phyloP scores from a whole-genome alignment of 2,888 invertebrate species.

The Lasioglossum figueresi region DNA sequence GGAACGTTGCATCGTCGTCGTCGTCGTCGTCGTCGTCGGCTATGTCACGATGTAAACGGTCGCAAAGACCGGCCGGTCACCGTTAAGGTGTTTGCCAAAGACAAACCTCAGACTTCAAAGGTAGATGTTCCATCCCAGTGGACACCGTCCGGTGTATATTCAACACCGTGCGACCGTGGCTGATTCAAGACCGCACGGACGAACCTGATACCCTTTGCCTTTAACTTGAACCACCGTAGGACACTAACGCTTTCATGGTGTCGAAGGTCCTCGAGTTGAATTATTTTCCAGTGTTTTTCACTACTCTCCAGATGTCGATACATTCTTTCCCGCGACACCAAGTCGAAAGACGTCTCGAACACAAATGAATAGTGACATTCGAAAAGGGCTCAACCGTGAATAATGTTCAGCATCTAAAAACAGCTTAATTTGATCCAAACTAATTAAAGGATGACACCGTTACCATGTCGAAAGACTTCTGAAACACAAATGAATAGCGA shows the following conservation, averaged over 20 bases:
- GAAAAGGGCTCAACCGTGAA: too few species aligned
- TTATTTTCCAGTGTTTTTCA: constrained; percentile 13
- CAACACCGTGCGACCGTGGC: constrained; percentile 78
- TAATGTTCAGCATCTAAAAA: too few species aligned
- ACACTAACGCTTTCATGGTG: constrained; percentile 36
- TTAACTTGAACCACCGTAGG: constrained; percentile 65
- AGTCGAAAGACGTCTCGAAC: background rate
- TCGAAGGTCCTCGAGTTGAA: constrained; percentile 40
- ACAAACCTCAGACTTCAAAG: constrained; percentile 69
- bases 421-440: too few species aligned
- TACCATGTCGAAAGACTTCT: background rate
- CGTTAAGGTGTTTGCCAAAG: constrained; percentile 62
- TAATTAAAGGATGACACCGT: background rate
- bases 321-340: background rate
- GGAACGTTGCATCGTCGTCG: constrained; percentile 13
- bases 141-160: constrained; percentile 78
- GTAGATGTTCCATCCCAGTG: constrained; percentile 75
- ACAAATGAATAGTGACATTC: too few species aligned
- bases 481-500: too few species aligned
- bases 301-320: background rate
- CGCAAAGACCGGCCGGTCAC: constrained; percentile 12
- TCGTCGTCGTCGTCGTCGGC: background rate
- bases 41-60: constrained; percentile 23
- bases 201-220: constrained; percentile 76
- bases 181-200: constrained; percentile 61